Base-by-base conservation (phyloP, 2,888 invertebrate genomes). In the Polietes domitor region DNA sequence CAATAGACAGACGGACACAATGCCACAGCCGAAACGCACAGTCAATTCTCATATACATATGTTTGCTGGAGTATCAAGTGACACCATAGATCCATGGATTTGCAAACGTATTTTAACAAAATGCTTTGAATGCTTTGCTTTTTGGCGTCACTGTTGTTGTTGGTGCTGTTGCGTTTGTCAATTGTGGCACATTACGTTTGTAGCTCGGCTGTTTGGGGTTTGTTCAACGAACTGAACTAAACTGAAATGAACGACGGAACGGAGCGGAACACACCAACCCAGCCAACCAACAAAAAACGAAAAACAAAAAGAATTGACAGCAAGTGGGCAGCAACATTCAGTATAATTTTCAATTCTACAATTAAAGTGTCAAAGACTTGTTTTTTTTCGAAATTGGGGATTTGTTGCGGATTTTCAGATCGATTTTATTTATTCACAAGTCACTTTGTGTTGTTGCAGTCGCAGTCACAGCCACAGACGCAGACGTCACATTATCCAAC, bases 321-420 rank as follows among this genome's bases (percentile, higher is more conserved):
- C 70, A 80, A 85, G 85, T 85, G 85, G 79, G 82, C 80, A 75
- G 82, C 41, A 50, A 78, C 75, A 72, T 75, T 80, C 75, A 68
- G 73, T 79, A 68, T 68, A 68, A 72, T 73, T 58, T 78, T 21
- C 65, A 73, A 68, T 73, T 65, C 68, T 74, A 65, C 68, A 83
- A 80, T 83, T 80, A 72, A 83, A 83, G 75, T 83, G 80, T 83
- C 83, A 80, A 83, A 83, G 75, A 80, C 75, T 80, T 63, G 83
- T 83, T 83, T 80, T 53, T 37, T 68, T 80, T 50, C 28, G 28
- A 76, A 80, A 77, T 73, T 63, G 63, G 63, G 32, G 58, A 26
- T 61, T 61, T 61, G 24, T 28, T 63, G 24, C 12, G 26, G 24
- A 47, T 70, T 73, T 76, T 73, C 82, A 82, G 74, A 77, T 82